phyloP scores from a whole-genome alignment of 2,113 vertebrate genomes.

The Trachemys scripta region DNA sequence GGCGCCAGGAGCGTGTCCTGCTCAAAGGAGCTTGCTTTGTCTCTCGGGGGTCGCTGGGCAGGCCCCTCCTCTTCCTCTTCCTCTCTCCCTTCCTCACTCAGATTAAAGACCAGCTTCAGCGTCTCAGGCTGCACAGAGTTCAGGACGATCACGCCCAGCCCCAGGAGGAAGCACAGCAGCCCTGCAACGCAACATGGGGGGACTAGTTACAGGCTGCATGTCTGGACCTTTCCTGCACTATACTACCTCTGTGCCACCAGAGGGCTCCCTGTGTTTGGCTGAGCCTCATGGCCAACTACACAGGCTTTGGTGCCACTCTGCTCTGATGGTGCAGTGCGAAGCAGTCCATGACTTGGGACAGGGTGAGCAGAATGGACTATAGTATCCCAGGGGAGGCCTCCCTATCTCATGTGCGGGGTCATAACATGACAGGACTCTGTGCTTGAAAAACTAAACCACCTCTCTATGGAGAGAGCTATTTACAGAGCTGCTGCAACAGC shows the following conservation, averaged over 20 bases:
- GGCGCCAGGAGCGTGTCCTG: fast-evolving
- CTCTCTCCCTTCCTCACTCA: constrained; percentile 59
- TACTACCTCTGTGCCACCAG: fast-evolving
- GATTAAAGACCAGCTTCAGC: constrained; percentile 86
- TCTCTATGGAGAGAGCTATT: background rate
- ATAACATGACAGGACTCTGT: background rate
- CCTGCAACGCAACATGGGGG: constrained; percentile 70
- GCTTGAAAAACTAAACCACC: background rate
- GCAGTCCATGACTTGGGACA: background rate
- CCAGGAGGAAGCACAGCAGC: constrained; percentile 85
- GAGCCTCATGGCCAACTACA: background rate
- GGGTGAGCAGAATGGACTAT: fast-evolving
- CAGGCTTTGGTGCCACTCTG: background rate
- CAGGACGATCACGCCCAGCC: constrained; percentile 78
- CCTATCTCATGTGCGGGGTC: background rate
- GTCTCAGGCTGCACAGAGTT: constrained; percentile 80
- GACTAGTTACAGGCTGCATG: fast-evolving
- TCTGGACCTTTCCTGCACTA: background rate
- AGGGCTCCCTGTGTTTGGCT: background rate
- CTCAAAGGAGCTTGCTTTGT: constrained; percentile 11
- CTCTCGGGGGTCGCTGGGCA: background rate
- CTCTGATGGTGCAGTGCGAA: background rate
- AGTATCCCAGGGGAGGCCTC: background rate
- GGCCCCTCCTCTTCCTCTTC: background rate
- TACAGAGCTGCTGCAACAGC: background rate